Evolutionary conservation across 2,797 vertebrate species (phyloP).

Genomic region (Urophycis tenuis): DNA sequence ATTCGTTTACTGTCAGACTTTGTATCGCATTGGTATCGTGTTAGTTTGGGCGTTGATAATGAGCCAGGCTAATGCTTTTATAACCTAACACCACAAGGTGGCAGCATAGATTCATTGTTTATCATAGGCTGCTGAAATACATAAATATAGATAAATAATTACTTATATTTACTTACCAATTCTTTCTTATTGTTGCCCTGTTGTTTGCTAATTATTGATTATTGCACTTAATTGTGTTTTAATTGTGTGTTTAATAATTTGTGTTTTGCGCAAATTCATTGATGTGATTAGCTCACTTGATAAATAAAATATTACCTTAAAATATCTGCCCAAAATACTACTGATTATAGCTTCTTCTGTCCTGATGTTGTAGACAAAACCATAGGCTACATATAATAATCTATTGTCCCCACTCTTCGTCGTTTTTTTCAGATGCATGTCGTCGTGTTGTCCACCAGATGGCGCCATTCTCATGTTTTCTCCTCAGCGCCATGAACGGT

Average conservation of each 20-base stretch:
- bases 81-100: not conserved
- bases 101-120: not conserved
- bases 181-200: not conserved
- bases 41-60: not conserved
- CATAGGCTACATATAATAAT: not conserved
- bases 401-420: not conserved
- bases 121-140: not conserved
- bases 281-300: not conserved
- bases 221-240: not conserved
- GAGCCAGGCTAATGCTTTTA: not conserved
- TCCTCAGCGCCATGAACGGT: not conserved
- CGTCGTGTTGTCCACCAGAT: not conserved
- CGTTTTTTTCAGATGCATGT: not conserved
- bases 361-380: not conserved
- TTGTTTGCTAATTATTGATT: not conserved
- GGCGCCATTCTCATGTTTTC: not conserved
- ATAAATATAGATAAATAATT: not conserved
- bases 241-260: not conserved
- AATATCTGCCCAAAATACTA: not conserved
- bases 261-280: not conserved
- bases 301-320: not conserved
- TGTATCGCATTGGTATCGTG: not conserved
- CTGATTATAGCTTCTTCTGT: not conserved
- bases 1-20: not conserved
- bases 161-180: not conserved